These are phyloP conservation scores for Drosophila ambigua DNA, from an alignment of 1,140 invertebrate genomes.

Conservation along the genomic window DNA sequence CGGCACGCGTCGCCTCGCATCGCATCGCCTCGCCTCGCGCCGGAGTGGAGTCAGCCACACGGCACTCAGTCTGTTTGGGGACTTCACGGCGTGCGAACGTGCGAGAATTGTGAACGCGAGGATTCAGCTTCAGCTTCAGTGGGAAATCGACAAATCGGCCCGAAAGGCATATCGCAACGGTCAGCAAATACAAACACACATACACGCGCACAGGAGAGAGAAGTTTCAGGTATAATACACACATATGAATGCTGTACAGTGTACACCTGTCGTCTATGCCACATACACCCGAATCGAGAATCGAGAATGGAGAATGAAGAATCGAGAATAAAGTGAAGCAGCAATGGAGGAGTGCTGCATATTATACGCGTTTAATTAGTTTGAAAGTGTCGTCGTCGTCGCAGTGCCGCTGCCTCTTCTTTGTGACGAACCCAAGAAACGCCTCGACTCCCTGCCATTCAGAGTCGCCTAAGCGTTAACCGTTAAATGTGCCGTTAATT, in stretches of 20 bases:
- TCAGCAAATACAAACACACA: slow-evolving; percentile 36
- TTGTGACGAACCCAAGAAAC: slow-evolving; percentile 26
- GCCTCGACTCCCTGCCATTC: slow-evolving; percentile 20
- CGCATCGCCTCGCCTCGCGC: slow-evolving; percentile 44
- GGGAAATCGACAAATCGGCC: slow-evolving; percentile 14
- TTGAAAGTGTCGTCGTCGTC: slow-evolving; percentile 62
- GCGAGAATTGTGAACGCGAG: slow-evolving; percentile 40
- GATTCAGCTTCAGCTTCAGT: neutral
- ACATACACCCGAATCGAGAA: neutral
- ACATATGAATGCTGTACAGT: slow-evolving; percentile 15
- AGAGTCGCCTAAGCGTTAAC: slow-evolving; percentile 32
- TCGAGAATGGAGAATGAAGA: too few relatives aligned
- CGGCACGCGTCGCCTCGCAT: slow-evolving; percentile 7
- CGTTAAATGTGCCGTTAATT: slow-evolving; percentile 68
- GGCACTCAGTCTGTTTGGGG: slow-evolving; percentile 74
- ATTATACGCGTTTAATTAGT: slow-evolving; percentile 80
- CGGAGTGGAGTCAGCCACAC: slow-evolving; percentile 23
- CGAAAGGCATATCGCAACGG: slow-evolving; percentile 32
- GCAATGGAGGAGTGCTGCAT: slow-evolving; percentile 42
- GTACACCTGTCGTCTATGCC: slow-evolving; percentile 21
- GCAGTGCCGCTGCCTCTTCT: slow-evolving; percentile 24
- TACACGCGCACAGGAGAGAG: slow-evolving; percentile 15
- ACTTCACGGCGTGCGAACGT: slow-evolving; percentile 76
- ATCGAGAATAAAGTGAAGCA: too few relatives aligned
- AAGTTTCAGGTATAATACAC: slow-evolving; percentile 36